Evolutionary conservation across 2,888 invertebrate genomes (phyloP), one percentile per base, ranked within the genome.

Genomic region (Buathra laborator): DNA sequence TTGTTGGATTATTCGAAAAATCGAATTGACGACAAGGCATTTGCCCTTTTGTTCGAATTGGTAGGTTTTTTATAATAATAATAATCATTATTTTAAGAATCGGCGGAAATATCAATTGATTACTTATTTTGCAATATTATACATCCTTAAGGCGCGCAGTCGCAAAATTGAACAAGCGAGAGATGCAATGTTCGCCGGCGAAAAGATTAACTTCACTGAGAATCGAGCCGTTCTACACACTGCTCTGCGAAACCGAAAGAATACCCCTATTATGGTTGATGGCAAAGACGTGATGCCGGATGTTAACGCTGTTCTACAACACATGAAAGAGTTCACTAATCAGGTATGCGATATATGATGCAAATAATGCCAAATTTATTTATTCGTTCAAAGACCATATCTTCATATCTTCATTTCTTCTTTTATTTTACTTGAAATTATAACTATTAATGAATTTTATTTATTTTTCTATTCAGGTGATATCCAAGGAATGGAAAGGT

Each of bases 1-100:
- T 95, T 99, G 53, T 93, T 99, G 90, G 99, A 99, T 94, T 99
- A 97, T 94, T 99, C 99, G 14, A 99, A 99, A 94, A 99, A 99
- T 94, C 96, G 98, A 64, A 95, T 99, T 84, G 96, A 98, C 90
- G 96, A 96, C 24, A 96, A 97, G 84, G 96, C 96, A 6, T 95
- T 98, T 93, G 93, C 95, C 10, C 94, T 97, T 19, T 96, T 99
- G 1, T 94, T 99, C 87, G 95, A 97, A 86, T 94, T 99, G 95
- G 99, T 98, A 90, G 94, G 98, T 97, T 83, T 19, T 59, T 82
- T 2, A 14, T 19, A 43, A 12, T 59, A 12, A 9, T 67, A 10
- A 29, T 68, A 67, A 66, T 53, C 56, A 77, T 29, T 77, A 70
- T 16, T 56, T 56, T 81, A 32, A 56, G n/a, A 68, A 59, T 3